Evolutionary conservation across 2,888 invertebrate genomes (phyloP).

Genomic region (Drosophila nigricruria): DNA sequence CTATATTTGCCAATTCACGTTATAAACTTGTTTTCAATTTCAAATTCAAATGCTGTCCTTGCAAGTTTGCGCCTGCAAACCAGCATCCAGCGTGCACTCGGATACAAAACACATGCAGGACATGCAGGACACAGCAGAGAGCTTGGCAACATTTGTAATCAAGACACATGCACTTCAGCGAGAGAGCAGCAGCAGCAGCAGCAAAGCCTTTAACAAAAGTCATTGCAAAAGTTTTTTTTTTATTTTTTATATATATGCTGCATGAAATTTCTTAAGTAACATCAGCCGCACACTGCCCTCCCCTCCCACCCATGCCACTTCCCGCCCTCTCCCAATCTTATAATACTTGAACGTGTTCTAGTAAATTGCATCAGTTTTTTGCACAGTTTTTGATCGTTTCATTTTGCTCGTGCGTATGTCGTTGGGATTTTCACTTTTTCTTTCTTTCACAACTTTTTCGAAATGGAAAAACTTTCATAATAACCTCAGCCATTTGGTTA

Average conservation of each 20-base stretch:
- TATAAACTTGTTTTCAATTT: constrained; percentile 78
- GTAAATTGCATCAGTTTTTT: constrained; percentile 64
- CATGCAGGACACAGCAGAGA: constrained; percentile 25
- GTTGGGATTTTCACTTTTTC: constrained; percentile 18
- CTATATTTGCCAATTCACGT: constrained; percentile 73
- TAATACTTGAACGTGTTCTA: constrained; percentile 55
- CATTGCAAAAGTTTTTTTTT: constrained; percentile 39
- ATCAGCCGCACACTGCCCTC: background rate
- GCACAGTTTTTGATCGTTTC: constrained; percentile 64
- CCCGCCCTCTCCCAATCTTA: constrained; percentile 1
- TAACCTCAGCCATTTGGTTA: constrained; percentile 66
- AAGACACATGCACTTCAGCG: constrained; percentile 47
- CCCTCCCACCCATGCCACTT: background rate
- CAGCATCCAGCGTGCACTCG: constrained; percentile 13
- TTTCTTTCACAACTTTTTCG: constrained; percentile 46
- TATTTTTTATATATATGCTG: constrained; percentile 9
- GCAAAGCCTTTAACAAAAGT: constrained; percentile 53
- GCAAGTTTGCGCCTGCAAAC: constrained; percentile 51
- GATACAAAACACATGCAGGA: constrained; percentile 12
- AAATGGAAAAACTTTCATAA: constrained; percentile 73
- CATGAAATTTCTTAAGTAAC: constrained; percentile 46
- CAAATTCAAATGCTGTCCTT: constrained; percentile 70
- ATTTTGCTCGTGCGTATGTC: constrained; percentile 58
- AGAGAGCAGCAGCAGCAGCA: constrained; percentile 5
- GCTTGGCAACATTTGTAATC: constrained; percentile 46